Base-by-base conservation (phyloP, 1,140 invertebrate genomes). In the Holcopasites calliopsidis region DNA sequence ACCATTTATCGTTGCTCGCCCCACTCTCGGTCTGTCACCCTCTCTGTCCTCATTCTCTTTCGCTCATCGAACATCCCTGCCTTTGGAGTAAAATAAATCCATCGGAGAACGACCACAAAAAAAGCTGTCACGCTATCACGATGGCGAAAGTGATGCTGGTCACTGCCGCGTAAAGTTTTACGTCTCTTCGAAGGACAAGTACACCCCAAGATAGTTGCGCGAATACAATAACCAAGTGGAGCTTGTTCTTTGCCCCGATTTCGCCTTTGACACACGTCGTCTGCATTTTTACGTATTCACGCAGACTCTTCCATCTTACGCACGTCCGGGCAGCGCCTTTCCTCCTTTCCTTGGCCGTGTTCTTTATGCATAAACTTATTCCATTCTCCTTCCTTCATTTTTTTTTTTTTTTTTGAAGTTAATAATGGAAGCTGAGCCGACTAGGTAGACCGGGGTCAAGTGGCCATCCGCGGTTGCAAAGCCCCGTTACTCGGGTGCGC, bases 381-480 rank as follows among this genome's bases (percentile, higher is more conserved):
- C 47, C 31, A 44, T 40, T 55, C 38, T 31, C 31, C 28, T 21
- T 35, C 47, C 21, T 61, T 74, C 65, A 54, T 74, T 62, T 71
- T 54, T 26, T 75, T 50, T 57, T 65, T 79, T 77, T 75, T 85
- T 82, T 84, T 79, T 72, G 65, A 50, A 87, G 85, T 86, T 86
- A 85, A 88, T 88, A 88, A 88, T 80, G 72, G 69, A 38, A 49
- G 40, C 38, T 68, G 65, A 81, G 49, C 75, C 78, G 77, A 65
- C 77, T 49, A 65, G 78, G 54, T 64, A 69, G 82, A 83, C 57
- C 69, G 78, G n/a, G 87, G 88, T 89, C 87, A 85, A 89, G 87
- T 89, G 82, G 74, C 72, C 83, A 84, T 66, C 77, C 83, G 78
- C 74, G 76, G 61, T 77, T 69, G 72, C 75, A 84, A 87, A 86